Conservation (phyloP, 37 sponge, comb jelly and placozoan genomes). For the Cladorhizidae sp. region DNA sequence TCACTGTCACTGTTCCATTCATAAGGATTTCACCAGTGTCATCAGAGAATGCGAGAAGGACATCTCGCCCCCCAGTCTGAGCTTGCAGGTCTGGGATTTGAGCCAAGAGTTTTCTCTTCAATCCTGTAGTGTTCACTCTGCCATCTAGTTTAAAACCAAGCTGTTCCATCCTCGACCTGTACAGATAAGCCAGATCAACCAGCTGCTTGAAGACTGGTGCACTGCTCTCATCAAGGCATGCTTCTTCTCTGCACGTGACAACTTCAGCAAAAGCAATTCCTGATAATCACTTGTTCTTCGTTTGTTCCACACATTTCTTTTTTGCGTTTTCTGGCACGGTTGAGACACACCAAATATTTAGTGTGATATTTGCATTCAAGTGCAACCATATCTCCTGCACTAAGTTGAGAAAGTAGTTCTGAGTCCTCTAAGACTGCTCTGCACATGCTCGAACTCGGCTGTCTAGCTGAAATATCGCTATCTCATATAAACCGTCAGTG, state of each 20-base stretch:
- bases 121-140: conserved; percentile 12
- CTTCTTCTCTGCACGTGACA: conserved; percentile 2
- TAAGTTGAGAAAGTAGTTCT: background rate
- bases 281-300: background rate
- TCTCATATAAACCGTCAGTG: conserved; percentile 15
- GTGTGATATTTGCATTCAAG: no score
- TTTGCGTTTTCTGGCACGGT: no score
- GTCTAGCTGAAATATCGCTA: conserved; percentile 37
- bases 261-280: conserved; percentile 23
- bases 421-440: conserved; percentile 6
- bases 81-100: conserved; percentile 20
- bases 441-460: conserved; percentile 23
- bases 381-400: conserved; percentile 34
- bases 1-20: background rate
- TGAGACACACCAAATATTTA: conserved; percentile 18
- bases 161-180: conserved; percentile 22
- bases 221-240: background rate
- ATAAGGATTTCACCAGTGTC: background rate
- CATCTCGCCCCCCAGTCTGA: background rate
- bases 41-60: no score
- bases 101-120: conserved; percentile 22
- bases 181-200: background rate
- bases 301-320: background rate
- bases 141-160: conserved; percentile 14
- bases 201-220: conserved; percentile 1